phyloP scores from a whole-genome alignment of 2,113 vertebrate genomes.

The Globicephala melas region DNA sequence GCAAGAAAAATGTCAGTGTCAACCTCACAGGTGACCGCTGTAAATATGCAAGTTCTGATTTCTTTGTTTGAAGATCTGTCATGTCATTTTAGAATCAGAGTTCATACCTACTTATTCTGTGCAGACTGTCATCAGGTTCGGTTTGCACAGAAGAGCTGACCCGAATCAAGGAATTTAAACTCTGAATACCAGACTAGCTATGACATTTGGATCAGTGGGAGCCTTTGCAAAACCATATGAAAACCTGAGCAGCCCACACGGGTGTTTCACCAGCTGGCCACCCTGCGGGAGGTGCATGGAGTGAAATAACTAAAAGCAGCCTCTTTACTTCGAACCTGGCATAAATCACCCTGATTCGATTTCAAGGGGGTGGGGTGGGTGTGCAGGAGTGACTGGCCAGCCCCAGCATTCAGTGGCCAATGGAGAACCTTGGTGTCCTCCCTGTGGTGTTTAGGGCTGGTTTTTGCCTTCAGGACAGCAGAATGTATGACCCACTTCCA shows the following conservation, averaged over 20 bases:
- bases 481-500: background rate
- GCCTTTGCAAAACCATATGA: slow-evolving; percentile 37
- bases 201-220: slow-evolving; percentile 51
- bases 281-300: background rate
- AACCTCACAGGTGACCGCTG: background rate
- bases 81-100: background rate
- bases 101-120: background rate
- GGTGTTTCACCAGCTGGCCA: slow-evolving; percentile 41
- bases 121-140: slow-evolving; percentile 30
- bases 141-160: slow-evolving; percentile 53
- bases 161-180: slow-evolving; percentile 64
- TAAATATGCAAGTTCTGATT: background rate
- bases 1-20: background rate
- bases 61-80: slow-evolving; percentile 53
- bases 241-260: slow-evolving; percentile 39
- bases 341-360: background rate
- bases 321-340: background rate
- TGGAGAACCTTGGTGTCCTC: background rate
- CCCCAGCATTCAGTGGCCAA: background rate
- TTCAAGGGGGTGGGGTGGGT: background rate
- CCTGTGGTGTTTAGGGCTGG: background rate
- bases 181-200: slow-evolving; percentile 45
- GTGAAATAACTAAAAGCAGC: slow-evolving; percentile 46
- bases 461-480: background rate
- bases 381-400: background rate